Evolutionary conservation across 1,140 invertebrate species (phyloP).

Genomic region (Heliconius nattereri): DNA sequence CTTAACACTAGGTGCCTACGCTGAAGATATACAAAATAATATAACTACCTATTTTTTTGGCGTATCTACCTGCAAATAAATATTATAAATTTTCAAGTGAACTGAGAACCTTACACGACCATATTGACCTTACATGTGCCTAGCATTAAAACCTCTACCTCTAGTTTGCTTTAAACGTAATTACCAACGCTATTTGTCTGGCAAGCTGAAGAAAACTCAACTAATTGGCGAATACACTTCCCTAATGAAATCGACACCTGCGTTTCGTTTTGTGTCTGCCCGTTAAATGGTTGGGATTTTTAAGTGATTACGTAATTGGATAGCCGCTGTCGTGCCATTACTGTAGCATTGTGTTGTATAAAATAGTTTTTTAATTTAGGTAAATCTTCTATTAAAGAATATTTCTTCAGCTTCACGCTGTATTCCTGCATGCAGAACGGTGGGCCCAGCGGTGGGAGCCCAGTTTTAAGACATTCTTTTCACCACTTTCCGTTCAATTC

Average conservation of each 20-base stretch:
- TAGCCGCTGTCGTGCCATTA: not conserved
- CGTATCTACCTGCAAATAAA: not conserved
- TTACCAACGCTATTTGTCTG: conserved; percentile 9
- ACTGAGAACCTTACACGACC: not conserved
- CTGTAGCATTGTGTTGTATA: not conserved
- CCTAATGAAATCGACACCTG: conserved; percentile 30
- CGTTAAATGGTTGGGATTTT: conserved; percentile 21
- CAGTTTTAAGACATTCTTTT: no score
- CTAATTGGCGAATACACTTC: conserved; percentile 32
- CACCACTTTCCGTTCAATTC: no score
- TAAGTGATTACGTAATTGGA: conserved; percentile 22
- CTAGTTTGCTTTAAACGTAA: conserved; percentile 8
- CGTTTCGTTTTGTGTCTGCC: conserved; percentile 32
- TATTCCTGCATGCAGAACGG: no score
- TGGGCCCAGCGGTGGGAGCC: no score
- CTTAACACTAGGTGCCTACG: no score
- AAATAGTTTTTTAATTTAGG: not conserved
- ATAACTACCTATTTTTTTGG: no score
- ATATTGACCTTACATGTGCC: no score
- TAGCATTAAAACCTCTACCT: not conserved
- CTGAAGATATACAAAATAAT: not conserved
- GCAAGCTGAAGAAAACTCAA: conserved; percentile 23
- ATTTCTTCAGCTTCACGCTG: no score
- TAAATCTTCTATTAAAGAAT: not conserved
- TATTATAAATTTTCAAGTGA: not conserved